Conservation (phyloP, 1,140 invertebrate genomes). For the Caenorhabditis brenneri region DNA sequence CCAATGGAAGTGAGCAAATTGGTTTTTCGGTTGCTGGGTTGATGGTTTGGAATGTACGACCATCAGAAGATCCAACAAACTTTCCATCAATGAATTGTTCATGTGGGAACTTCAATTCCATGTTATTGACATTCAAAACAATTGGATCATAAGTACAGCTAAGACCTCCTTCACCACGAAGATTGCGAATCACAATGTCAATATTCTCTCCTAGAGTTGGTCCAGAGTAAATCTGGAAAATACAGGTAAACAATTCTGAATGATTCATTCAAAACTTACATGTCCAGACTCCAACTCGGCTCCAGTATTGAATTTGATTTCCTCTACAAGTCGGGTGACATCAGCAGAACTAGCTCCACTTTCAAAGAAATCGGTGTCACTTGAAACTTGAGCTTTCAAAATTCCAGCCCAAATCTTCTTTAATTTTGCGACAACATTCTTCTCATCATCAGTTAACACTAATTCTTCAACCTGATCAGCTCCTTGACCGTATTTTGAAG, state of each 20-base stretch:
- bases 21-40: conserved; percentile 86
- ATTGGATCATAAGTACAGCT: conserved; percentile 62
- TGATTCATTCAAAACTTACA: conserved; percentile 74
- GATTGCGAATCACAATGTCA: conserved; percentile 77
- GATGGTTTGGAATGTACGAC: conserved; percentile 76
- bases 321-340: conserved; percentile 87
- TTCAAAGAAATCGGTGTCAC: conserved; percentile 87
- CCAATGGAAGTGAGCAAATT: conserved; percentile 78
- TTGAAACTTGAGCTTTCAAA: conserved; percentile 79
- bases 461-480: conserved; percentile 75
- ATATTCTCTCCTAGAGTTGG: conserved; percentile 86
- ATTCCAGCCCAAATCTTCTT: conserved; percentile 75
- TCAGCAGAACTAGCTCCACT: conserved; percentile 89
- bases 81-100: conserved; percentile 88
- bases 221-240: conserved; percentile 80
- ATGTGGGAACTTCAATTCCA: conserved; percentile 82
- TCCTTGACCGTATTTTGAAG: conserved; percentile 79
- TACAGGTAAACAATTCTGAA: background rate
- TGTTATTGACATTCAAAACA: conserved; percentile 80
- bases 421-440: conserved; percentile 75
- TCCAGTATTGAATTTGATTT: conserved; percentile 83
- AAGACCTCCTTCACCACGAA: conserved; percentile 75
- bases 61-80: conserved; percentile 74
- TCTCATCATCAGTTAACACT: conserved; percentile 82
- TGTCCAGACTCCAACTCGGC: conserved; percentile 85